Evolutionary conservation across 2,113 vertebrate genomes (phyloP).

Genomic region (Anarhynchus alexandrinus): DNA sequence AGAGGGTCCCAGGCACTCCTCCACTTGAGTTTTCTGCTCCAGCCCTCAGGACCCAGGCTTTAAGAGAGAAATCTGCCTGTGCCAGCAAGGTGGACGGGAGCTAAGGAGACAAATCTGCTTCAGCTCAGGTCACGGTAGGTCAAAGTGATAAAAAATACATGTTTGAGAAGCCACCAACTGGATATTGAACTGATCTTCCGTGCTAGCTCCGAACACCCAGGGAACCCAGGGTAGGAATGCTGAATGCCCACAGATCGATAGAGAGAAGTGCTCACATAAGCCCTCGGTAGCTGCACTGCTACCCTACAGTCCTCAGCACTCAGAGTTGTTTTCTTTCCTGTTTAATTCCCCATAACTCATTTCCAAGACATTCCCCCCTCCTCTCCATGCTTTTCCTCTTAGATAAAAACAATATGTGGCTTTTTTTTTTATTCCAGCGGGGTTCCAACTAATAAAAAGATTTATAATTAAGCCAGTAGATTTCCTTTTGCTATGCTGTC

Average conservation of each 20-base stretch:
- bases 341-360: conserved; percentile 19
- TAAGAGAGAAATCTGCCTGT: background rate
- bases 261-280: background rate
- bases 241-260: background rate
- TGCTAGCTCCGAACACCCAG: background rate
- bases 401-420: conserved; percentile 68
- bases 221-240: background rate
- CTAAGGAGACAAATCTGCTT: background rate
- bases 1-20: accelerated
- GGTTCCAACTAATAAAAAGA: conserved; percentile 80
- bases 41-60: background rate
- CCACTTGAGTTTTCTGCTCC: background rate
- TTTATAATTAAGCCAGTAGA: conserved; percentile 81
- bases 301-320: background rate
- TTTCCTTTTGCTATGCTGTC: conserved; percentile 75
- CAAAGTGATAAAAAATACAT: background rate
- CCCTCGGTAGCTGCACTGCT: accelerated
- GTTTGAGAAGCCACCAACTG: background rate
- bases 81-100: background rate
- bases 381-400: background rate
- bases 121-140: background rate
- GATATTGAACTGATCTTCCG: background rate
- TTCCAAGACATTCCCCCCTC: background rate
- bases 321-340: background rate
- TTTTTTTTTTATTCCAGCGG: conserved; percentile 65